Percentiles rank a stretch among this genome's conserved stretches.
Evolutionary conservation across 30 jellyfish, hydroid and myxozoan species (phyloP).

Genomic region (Aurelia sp.): DNA sequence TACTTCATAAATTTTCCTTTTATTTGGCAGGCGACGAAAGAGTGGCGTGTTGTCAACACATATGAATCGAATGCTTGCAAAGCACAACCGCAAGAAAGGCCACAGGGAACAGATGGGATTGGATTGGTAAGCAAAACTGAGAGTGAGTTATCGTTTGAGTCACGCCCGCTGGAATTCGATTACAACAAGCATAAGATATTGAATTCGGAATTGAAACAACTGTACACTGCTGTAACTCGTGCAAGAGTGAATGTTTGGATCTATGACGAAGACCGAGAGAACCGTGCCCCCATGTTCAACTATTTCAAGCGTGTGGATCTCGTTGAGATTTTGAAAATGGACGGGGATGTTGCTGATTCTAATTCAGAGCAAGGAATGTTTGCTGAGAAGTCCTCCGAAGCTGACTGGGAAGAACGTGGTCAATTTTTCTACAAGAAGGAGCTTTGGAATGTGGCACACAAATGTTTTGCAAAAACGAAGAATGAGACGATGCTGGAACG

Average conservation of each 20-base stretch:
- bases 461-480: constrained; percentile 57
- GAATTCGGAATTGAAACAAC: constrained; percentile 85
- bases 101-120: neutral
- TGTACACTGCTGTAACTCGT: constrained; percentile 90
- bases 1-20: too few species aligned
- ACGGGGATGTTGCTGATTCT: constrained; percentile 21
- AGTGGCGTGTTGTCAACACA: constrained; percentile 83
- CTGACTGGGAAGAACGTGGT: constrained; percentile 82
- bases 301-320: constrained; percentile 52
- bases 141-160: constrained; percentile 29
- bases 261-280: constrained; percentile 77
- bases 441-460: constrained; percentile 66
- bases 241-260: constrained; percentile 96
- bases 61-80: constrained; percentile 17
- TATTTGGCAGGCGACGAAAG: constrained; percentile 71
- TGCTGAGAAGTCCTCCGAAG: constrained; percentile 61
- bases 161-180: constrained; percentile 79
- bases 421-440: constrained; percentile 61
- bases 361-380: constrained; percentile 25
- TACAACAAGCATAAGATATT: constrained; percentile 84
- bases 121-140: constrained; percentile 25
- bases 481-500: constrained; percentile 42
- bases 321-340: constrained; percentile 67
- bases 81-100: neutral
- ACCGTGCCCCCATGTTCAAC: constrained; percentile 87